Evolutionary conservation across 2,797 vertebrate species (phyloP).

Genomic region (Nasua narica): DNA sequence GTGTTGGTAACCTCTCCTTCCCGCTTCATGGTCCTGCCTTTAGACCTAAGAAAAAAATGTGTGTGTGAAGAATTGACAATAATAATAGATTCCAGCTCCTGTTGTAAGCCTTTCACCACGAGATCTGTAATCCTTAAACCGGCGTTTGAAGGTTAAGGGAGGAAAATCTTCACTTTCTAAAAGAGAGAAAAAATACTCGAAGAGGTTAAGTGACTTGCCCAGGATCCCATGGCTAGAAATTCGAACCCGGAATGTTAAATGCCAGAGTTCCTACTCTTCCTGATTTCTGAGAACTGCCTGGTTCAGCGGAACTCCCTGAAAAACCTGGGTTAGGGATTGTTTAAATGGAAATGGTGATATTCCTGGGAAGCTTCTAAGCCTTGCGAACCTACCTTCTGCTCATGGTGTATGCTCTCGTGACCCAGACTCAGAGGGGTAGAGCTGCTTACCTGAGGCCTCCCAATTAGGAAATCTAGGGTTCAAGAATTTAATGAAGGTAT

Average conservation of each 20-base stretch:
- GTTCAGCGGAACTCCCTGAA: neutral
- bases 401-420: accelerated
- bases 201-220: neutral
- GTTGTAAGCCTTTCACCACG: neutral
- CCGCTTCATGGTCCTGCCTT: neutral
- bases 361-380: neutral
- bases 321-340: neutral
- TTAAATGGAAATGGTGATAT: neutral
- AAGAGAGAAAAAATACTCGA: neutral
- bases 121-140: neutral
- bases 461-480: neutral
- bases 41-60: neutral
- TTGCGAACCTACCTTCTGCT: neutral
- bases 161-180: slow-evolving; percentile 11
- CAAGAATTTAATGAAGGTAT: neutral
- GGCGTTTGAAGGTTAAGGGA: neutral
- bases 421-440: neutral
- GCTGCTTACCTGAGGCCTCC: neutral
- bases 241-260: neutral
- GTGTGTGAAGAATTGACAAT: neutral
- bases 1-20: neutral
- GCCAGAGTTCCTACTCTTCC: neutral
- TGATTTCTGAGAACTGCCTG: neutral
- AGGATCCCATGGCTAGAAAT: neutral
- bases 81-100: neutral